Evolutionary conservation across 1,140 invertebrate genomes (phyloP).

Genomic region (Drosophila trapezifrons): DNA sequence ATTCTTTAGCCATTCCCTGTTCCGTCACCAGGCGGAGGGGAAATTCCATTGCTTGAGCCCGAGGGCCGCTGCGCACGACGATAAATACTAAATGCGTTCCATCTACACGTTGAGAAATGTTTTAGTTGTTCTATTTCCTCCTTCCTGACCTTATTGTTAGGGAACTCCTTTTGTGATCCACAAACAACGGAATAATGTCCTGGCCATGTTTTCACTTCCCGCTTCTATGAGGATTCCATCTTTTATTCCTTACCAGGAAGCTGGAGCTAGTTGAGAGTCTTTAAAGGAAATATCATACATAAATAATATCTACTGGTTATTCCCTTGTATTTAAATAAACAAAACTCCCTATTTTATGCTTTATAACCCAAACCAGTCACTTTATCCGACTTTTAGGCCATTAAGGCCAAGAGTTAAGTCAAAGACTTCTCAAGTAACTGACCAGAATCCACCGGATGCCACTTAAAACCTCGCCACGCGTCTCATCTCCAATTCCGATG

Average conservation of each 20-base stretch:
- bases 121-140: not conserved
- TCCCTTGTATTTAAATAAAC: no score
- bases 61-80: slow-evolving; percentile 6
- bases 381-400: not conserved
- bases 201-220: not conserved
- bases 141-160: slow-evolving; percentile 13
- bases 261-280: no score
- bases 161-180: not conserved
- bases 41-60: not conserved
- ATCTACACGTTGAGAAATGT: slow-evolving; percentile 12
- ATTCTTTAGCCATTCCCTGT: slow-evolving; percentile 20
- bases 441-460: not conserved
- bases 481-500: slow-evolving; percentile 23
- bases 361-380: not conserved
- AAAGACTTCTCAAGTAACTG: slow-evolving; percentile 14
- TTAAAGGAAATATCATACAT: no score
- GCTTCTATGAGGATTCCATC: not conserved
- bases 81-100: slow-evolving; percentile 5
- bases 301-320: no score
- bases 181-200: not conserved
- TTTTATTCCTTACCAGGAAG: not conserved
- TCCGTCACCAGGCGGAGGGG: not conserved
- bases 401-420: not conserved
- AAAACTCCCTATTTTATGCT: not conserved
- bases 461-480: slow-evolving; percentile 32